A percentile compares a stretch with the other conserved stretches of the same genome.
These are phyloP conservation scores for Aramus guarauna DNA, from an alignment of 2,113 vertebrate genomes.

Conservation along the genomic window DNA sequence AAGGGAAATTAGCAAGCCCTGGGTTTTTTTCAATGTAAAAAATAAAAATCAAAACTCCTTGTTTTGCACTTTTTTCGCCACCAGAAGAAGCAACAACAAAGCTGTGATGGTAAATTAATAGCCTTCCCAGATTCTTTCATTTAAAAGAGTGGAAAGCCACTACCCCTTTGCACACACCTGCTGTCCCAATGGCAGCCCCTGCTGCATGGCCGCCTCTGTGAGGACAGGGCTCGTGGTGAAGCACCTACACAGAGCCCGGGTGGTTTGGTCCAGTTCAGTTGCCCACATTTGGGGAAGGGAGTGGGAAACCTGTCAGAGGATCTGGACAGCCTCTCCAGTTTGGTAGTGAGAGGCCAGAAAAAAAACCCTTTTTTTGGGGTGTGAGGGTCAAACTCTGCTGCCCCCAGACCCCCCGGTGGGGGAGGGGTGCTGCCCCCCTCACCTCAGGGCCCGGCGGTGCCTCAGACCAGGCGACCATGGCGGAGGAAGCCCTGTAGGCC, in stretches of 20 bases:
- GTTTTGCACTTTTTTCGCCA: background rate
- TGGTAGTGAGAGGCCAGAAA: background rate
- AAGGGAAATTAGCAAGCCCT: background rate
- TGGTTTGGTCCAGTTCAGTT: fast-evolving
- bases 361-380: fast-evolving
- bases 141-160: background rate
- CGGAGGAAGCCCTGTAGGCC: background rate
- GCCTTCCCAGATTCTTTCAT: too few species aligned
- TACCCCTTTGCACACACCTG: background rate
- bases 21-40: fast-evolving
- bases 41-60: background rate
- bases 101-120: background rate
- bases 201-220: too few species aligned
- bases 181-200: background rate
- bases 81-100: background rate
- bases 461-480: background rate
- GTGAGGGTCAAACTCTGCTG: too few species aligned
- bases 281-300: fast-evolving
- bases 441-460: fast-evolving
- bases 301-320: background rate
- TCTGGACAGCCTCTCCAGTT: background rate
- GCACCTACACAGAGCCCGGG: fast-evolving
- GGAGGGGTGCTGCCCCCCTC: fast-evolving
- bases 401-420: fast-evolving
- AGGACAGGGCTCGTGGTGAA: fast-evolving